Percentiles rank a stretch among this genome's conserved stretches.
Conservation (phyloP, 2,113 vertebrate species). For the Catharus bicknelli region DNA sequence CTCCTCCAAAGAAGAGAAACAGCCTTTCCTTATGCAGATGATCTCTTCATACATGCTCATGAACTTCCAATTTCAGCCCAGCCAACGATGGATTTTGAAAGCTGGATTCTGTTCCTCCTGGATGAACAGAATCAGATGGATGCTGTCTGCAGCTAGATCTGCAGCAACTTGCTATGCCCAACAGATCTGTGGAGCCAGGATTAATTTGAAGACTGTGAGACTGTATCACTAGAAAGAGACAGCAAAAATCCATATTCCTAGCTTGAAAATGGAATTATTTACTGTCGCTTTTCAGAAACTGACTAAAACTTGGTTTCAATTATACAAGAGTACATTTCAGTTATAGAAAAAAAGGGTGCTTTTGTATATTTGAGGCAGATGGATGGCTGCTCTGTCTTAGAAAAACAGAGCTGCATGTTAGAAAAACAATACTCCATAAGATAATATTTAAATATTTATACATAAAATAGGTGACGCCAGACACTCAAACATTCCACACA, state of each 20-base stretch:
- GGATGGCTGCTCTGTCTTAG: neutral
- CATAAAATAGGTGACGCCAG: conserved; percentile 26
- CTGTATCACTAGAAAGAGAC: neutral
- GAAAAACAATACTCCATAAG: neutral
- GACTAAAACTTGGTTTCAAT: neutral
- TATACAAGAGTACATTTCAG: neutral
- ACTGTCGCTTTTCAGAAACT: neutral
- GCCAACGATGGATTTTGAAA: conserved; percentile 2
- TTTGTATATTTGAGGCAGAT: conserved; percentile 4
- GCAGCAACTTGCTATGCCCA: conserved; percentile 8
- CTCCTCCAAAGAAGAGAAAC: conserved; percentile 3
- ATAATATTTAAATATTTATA: conserved; percentile 40
- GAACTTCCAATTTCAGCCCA: conserved; percentile 19
- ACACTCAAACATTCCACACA: neutral
- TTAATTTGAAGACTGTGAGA: conserved; percentile 25
- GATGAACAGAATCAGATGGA: conserved; percentile 24
- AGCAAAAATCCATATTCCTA: conserved; percentile 13
- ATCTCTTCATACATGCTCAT: neutral
- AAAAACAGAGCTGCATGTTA: neutral
- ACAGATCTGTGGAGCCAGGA: conserved; percentile 15
- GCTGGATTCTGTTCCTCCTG: conserved; percentile 7
- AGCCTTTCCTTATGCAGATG: conserved; percentile 6
- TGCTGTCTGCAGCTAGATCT: neutral
- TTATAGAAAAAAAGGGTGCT: neutral
- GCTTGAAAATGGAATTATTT: conserved; percentile 31